Conservation (phyloP, 2,113 vertebrate genomes). For the Caranx melampygus region DNA sequence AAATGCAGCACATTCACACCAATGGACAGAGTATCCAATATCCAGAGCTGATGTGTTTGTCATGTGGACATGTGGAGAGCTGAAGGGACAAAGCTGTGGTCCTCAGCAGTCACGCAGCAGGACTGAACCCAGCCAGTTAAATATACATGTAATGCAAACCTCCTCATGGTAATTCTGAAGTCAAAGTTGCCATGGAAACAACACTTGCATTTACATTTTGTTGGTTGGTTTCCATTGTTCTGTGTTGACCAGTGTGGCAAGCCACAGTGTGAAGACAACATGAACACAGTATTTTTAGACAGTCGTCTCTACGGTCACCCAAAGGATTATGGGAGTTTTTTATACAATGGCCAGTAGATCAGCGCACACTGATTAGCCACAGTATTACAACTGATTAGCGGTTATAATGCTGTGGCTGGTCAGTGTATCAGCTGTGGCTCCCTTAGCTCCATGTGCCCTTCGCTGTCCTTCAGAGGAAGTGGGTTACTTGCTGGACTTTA, state of each 20-base stretch:
- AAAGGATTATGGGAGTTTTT: slow-evolving; percentile 20
- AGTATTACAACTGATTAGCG: too few species aligned
- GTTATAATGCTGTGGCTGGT: too few species aligned
- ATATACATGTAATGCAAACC: not conserved
- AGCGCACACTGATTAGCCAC: slow-evolving; percentile 3
- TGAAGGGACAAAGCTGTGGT: not conserved
- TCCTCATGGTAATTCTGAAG: not conserved
- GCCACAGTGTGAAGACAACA: not conserved
- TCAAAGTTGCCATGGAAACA: slow-evolving; percentile 9
- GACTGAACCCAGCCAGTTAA: not conserved
- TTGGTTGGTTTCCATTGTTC: not conserved
- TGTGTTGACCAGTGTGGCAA: not conserved
- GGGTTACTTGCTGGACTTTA: slow-evolving; percentile 14
- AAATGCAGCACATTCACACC: not conserved
- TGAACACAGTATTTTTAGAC: not conserved
- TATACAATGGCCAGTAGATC: slow-evolving; percentile 6
- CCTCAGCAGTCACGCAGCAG: not conserved
- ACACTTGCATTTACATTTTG: not conserved
- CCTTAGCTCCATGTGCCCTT: slow-evolving; percentile 16
- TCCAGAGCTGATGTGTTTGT: not conserved
- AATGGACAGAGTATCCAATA: not conserved
- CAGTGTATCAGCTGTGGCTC: not conserved
- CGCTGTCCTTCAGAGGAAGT: slow-evolving; percentile 41
- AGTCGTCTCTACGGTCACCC: slow-evolving; percentile 10
- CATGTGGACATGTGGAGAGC: not conserved